Base-by-base conservation (phyloP, 1,140 invertebrate genomes). In the Chionoecetes opilio region DNA sequence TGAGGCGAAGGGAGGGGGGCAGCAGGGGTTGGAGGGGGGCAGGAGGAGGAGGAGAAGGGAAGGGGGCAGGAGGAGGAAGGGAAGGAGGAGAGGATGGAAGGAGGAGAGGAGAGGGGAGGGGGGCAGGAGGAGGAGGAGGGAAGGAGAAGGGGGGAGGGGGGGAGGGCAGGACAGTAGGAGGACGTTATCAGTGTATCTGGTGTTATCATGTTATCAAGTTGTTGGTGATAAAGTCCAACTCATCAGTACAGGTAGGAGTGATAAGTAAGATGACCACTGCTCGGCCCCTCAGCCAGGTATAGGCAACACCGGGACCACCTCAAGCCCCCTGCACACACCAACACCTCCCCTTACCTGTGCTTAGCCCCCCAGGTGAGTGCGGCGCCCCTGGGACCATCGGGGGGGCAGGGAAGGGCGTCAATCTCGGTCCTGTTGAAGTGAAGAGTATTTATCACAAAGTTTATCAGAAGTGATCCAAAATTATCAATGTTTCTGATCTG, bases 231-330 rank as follows among this genome's bases (percentile, higher is more conserved):
- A 84, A 84, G 35, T 85, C 91, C 82, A 92, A 35, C 91, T 34
- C 91, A 92, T 92, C 91, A 82, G 46, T 92, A 92, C 41, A 84
- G 91, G n/a, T 46, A 35, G 32, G 63, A 92, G 82, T 84, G 91
- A 92, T 92, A 29, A 35, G 75, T 37, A 92, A 92, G 91, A 92
- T 92, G 91, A 84, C 75, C 91, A 38, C 21, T 46, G 63, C 21
- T 53, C 21, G 26, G 63, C n/a, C 63, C 26, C 63, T 75, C 63
- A 17, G n/a, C 34, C 32, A 29, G 9, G 37, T 31, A 26, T 3
- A 9, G 31, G 0, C n/a, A 26, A 87, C 14, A 21, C 14, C 85
- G 2, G n/a, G n/a, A n/a, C n/a, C n/a, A 75, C 63, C 26, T 75
- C 46, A 75, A 75, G 63, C 21, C 63, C 63, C 11, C 63, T 0